phyloP scores from a whole-genome alignment of 2,888 invertebrate species.

The Girardia tigrina region DNA sequence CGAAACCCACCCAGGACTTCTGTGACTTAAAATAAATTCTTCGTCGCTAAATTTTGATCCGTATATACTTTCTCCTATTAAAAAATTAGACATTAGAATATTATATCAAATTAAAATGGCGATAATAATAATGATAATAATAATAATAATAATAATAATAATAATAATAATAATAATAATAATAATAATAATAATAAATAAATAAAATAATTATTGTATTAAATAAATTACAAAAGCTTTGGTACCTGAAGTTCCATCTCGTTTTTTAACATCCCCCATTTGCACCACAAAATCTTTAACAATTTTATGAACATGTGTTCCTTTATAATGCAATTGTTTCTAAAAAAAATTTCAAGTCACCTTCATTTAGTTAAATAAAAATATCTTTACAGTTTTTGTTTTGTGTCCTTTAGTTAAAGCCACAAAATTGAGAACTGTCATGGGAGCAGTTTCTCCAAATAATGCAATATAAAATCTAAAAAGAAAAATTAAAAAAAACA shows the following conservation, averaged over 20 bases:
- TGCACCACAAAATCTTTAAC: conserved; percentile 50
- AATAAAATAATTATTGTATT: too few relatives aligned
- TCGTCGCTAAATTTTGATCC: conserved; percentile 48
- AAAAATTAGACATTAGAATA: too few relatives aligned
- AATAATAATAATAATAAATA: too few relatives aligned
- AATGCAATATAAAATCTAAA: conserved; percentile 44
- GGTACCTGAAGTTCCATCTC: conserved; percentile 49
- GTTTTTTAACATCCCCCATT: conserved; percentile 48
- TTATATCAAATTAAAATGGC: background rate
- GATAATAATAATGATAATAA: too few relatives aligned
- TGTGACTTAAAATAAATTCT: conserved; percentile 46
- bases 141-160: too few relatives aligned
- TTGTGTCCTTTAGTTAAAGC: conserved; percentile 44
- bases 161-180: too few relatives aligned
- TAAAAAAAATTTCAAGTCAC: conserved; percentile 38
- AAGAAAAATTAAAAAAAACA: background rate
- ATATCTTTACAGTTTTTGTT: background rate
- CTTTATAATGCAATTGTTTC: conserved; percentile 43
- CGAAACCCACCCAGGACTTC: conserved; percentile 46
- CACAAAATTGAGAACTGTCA: conserved; percentile 48
- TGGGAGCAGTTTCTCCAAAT: conserved; percentile 48
- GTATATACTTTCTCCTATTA: conserved; percentile 44
- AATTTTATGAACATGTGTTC: conserved; percentile 45
- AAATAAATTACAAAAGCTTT: too few relatives aligned
- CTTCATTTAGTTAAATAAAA: background rate